phyloP scores from a whole-genome alignment of 2,797 vertebrate genomes.

The Syncerus caffer region DNA sequence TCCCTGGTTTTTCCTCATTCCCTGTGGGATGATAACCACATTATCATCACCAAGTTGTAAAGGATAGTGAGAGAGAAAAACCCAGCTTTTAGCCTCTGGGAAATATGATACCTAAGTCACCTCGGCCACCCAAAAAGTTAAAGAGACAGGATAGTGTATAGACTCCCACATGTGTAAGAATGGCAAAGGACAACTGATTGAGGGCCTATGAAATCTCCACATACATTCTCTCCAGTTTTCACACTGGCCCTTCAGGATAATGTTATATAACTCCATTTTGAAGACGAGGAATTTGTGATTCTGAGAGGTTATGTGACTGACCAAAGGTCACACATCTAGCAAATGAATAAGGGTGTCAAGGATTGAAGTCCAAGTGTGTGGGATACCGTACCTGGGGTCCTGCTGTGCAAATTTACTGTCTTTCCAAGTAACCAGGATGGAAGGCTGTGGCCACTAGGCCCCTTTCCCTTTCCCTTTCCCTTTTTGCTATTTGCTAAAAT shows the following conservation, averaged over 20 bases:
- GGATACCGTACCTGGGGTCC: not conserved
- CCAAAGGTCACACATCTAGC: not conserved
- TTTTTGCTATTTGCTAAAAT: not conserved
- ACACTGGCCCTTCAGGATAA: not conserved
- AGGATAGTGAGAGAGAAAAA: not conserved
- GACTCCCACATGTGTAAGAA: not conserved
- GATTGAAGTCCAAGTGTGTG: not conserved
- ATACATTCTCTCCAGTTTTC: not conserved
- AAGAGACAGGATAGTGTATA: not conserved
- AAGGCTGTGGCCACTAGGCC: not conserved
- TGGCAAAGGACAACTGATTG: not conserved
- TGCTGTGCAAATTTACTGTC: not conserved
- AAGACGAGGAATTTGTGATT: not conserved
- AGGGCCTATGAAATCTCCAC: not conserved
- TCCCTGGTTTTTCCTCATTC: not conserved
- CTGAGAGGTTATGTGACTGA: not conserved
- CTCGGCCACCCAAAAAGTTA: conserved; percentile 13
- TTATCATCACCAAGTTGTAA: conserved; percentile 4
- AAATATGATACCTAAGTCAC: not conserved
- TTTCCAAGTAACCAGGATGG: not conserved
- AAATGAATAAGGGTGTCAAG: not conserved
- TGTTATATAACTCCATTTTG: not conserved
- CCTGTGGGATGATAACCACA: not conserved
- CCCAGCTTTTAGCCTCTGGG: not conserved
- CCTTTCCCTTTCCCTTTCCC: not conserved